Percentiles rank a stretch among this genome's conserved stretches.
Evolutionary conservation across 1,140 invertebrate genomes (phyloP).

Genomic region (Brachionus rotundiformis): DNA sequence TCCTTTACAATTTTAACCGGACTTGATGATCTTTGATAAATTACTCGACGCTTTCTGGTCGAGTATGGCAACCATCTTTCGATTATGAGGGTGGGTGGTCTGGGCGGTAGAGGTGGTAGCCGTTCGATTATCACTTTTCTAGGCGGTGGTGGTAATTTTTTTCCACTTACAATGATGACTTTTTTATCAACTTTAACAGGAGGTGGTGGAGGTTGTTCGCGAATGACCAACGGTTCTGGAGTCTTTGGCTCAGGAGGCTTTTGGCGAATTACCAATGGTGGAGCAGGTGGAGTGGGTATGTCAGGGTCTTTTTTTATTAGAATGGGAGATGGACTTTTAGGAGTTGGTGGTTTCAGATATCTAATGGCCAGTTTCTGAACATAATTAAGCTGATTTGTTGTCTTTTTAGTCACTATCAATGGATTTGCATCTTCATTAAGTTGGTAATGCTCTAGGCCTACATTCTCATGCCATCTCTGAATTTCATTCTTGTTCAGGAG

Average conservation of each 20-base stretch:
- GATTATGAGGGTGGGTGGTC: constrained; percentile 36
- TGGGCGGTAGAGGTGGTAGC: constrained; percentile 26
- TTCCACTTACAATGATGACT: constrained; percentile 18
- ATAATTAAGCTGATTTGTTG: not conserved
- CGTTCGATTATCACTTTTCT: constrained; percentile 39
- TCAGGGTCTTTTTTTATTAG: constrained; percentile 9
- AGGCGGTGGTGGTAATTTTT: constrained; percentile 45
- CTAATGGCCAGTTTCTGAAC: constrained; percentile 33
- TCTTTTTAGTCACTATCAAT: not conserved
- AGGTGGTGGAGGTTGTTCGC: constrained; percentile 29
- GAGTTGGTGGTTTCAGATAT: constrained; percentile 48
- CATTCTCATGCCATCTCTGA: not conserved
- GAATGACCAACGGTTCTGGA: constrained; percentile 21
- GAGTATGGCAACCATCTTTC: constrained; percentile 48
- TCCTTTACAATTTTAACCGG: not conserved
- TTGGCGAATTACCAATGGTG: constrained; percentile 38
- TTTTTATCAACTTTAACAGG: not conserved
- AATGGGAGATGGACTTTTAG: constrained; percentile 8
- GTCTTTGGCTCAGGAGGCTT: not conserved
- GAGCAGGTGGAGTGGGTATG: not conserved
- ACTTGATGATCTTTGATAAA: not conserved
- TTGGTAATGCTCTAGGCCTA: not conserved
- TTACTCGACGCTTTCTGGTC: not conserved
- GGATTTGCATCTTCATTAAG: constrained; percentile 9
- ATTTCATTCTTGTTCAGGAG: not conserved